A percentile compares a stretch with the other conserved stretches of the same genome.
These are phyloP conservation scores for Tethea ocularis DNA, from an alignment of 2,888 invertebrate genomes.

Conservation along the genomic window DNA sequence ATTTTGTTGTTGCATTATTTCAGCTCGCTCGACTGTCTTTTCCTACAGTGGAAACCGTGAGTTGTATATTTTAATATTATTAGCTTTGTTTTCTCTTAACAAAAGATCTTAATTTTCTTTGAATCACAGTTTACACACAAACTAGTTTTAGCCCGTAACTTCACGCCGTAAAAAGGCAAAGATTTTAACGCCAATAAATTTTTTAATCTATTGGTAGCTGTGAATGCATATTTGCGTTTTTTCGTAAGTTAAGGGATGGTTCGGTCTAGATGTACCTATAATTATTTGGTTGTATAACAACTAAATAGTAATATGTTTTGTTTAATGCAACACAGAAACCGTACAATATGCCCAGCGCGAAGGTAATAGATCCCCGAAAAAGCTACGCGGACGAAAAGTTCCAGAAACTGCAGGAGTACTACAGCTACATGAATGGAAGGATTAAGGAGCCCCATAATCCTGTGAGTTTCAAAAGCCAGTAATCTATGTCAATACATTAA, in stretches of 20 bases:
- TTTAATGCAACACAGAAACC: constrained; percentile 54
- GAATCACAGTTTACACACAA: too few relatives aligned
- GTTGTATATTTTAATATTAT: constrained; percentile 19
- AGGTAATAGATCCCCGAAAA: constrained; percentile 61
- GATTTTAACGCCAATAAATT: too few relatives aligned
- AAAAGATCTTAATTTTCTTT: too few relatives aligned
- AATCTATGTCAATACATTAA: too few relatives aligned
- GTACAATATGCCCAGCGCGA: constrained; percentile 63
- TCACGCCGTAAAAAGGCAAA: too few relatives aligned
- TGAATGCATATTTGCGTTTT: too few relatives aligned
- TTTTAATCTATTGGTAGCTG: too few relatives aligned
- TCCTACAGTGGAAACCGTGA: constrained; percentile 70
- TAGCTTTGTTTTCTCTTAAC: neutral
- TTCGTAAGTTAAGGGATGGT: too few relatives aligned
- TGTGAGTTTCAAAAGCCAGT: constrained; percentile 53
- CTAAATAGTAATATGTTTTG: too few relatives aligned
- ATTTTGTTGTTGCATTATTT: constrained; percentile 28
- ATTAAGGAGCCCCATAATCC: constrained; percentile 76
- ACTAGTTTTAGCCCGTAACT: too few relatives aligned
- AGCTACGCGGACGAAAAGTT: constrained; percentile 76
- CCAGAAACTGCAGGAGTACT: constrained; percentile 65
- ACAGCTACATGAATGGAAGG: constrained; percentile 64
- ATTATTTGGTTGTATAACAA: too few relatives aligned
- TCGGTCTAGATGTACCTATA: too few relatives aligned
- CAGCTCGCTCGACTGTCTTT: constrained; percentile 71